phyloP scores from a whole-genome alignment of 2,113 vertebrate species.

The Cricetomys ansorgei region DNA sequence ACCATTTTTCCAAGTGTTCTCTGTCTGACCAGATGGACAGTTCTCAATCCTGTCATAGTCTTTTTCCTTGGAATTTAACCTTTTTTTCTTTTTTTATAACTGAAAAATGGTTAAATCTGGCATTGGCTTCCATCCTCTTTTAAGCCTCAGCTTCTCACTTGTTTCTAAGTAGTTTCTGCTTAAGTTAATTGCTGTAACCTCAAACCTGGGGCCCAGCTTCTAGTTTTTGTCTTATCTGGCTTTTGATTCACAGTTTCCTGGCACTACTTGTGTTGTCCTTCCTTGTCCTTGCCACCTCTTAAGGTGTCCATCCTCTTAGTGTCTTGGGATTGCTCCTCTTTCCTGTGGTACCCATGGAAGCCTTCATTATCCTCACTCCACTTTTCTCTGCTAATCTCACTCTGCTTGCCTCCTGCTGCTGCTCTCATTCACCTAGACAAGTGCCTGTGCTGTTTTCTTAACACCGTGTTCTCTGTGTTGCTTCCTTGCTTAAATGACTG shows the following conservation, averaged over 20 bases:
- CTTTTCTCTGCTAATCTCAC: background rate
- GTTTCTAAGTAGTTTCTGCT: slow-evolving; percentile 8
- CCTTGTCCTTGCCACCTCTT: background rate
- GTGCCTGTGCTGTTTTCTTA: slow-evolving; percentile 53
- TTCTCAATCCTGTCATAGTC: slow-evolving; percentile 9
- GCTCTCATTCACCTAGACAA: slow-evolving; percentile 29
- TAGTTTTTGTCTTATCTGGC: slow-evolving; percentile 13
- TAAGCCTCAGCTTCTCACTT: slow-evolving; percentile 15
- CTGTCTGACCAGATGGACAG: slow-evolving; percentile 33
- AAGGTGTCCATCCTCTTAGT: background rate
- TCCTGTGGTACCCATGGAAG: background rate
- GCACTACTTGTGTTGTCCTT: background rate
- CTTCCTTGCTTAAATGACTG: slow-evolving; percentile 48
- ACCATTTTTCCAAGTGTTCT: slow-evolving; percentile 29
- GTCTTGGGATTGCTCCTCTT: background rate
- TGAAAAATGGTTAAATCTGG: slow-evolving; percentile 18
- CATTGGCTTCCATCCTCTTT: slow-evolving; percentile 15
- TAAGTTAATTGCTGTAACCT: slow-evolving; percentile 3
- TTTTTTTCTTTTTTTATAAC: background rate
- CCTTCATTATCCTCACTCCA: background rate
- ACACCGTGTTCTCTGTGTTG: slow-evolving; percentile 22
- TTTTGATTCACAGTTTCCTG: background rate
- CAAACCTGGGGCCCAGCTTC: background rate
- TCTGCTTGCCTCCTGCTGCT: background rate
- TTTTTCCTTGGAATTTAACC: background rate